Evolutionary conservation across 1,140 invertebrate genomes (phyloP).

Genomic region (Drosophila setifemur): DNA sequence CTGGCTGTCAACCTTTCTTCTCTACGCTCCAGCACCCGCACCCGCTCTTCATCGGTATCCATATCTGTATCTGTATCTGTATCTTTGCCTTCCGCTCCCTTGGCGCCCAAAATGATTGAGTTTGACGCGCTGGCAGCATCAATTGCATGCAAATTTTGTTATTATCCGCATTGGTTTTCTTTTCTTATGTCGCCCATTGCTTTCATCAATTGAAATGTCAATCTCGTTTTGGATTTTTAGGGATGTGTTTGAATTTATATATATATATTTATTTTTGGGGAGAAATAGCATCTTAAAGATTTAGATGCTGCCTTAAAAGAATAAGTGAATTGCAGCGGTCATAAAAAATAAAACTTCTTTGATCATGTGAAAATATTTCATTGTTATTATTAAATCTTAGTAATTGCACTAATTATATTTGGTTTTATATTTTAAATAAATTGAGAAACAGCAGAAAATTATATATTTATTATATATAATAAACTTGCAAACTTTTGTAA

Average conservation of each 20-base stretch:
- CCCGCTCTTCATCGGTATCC: not conserved
- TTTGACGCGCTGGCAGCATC: conserved; percentile 64
- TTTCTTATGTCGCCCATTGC: conserved; percentile 15
- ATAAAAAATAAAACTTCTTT: too few relatives aligned
- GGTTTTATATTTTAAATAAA: too few relatives aligned
- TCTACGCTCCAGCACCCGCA: not conserved
- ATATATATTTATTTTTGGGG: conserved; percentile 5
- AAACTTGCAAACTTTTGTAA: too few relatives aligned
- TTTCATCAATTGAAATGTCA: conserved; percentile 63
- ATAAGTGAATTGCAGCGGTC: too few relatives aligned
- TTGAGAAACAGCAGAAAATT: too few relatives aligned
- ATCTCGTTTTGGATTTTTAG: conserved; percentile 22
- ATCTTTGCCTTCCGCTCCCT: not conserved
- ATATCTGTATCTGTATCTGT: not conserved
- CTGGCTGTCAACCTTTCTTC: not conserved
- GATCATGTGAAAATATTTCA: too few relatives aligned
- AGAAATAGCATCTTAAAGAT: too few relatives aligned
- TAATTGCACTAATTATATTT: too few relatives aligned
- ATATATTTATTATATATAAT: too few relatives aligned
- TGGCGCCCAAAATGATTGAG: conserved; percentile 58
- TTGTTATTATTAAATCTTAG: too few relatives aligned
- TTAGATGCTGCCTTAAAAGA: too few relatives aligned
- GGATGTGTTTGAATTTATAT: too few relatives aligned
- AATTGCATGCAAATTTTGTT: conserved; percentile 74
- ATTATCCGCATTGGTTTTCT: conserved; percentile 57